A percentile compares a stretch with the other conserved stretches of the same genome.
These are phyloP conservation scores for Drosophila kuntzei DNA, from an alignment of 2,888 invertebrate genomes.

Conservation along the genomic window DNA sequence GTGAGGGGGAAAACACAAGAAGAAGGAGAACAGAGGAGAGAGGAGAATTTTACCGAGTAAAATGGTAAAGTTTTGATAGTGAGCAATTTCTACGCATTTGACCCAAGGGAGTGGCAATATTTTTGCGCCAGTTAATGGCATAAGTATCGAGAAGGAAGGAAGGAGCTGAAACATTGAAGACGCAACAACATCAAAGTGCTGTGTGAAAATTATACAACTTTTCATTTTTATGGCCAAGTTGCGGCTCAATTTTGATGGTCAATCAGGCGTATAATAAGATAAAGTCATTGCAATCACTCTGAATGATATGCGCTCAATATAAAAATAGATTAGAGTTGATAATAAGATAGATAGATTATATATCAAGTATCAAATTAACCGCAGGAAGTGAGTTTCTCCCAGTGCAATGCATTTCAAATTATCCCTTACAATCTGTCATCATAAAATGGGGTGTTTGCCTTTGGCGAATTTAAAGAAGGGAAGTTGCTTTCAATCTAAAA, in stretches of 20 bases:
- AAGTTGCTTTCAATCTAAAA: conserved; percentile 23
- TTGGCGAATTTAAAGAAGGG: background rate
- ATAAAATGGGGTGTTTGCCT: conserved; percentile 7
- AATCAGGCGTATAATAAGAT: conserved; percentile 76
- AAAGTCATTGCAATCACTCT: conserved; percentile 59
- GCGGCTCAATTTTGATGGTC: conserved; percentile 67
- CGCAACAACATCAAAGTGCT: conserved; percentile 61
- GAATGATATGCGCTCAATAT: conserved; percentile 30
- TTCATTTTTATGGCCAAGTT: conserved; percentile 64
- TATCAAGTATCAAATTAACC: conserved; percentile 44
- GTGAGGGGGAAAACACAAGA: background rate
- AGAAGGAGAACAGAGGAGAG: background rate
- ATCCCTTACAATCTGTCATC: conserved; percentile 32
- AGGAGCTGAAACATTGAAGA: conserved; percentile 7
- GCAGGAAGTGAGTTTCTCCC: conserved; percentile 16
- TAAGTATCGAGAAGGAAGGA: conserved; percentile 19
- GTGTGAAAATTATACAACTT: conserved; percentile 67
- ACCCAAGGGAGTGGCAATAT: conserved; percentile 68
- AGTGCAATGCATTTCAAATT: conserved; percentile 64
- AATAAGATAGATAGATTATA: conserved; percentile 18
- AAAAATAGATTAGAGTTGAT: background rate
- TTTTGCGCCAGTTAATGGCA: conserved; percentile 60
- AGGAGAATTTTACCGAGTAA: background rate
- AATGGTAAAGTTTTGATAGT: conserved; percentile 58
- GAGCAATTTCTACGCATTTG: conserved; percentile 68